Evolutionary conservation across 2,797 vertebrate genomes (phyloP).

Genomic region (Melanotaenia parkinsoni): DNA sequence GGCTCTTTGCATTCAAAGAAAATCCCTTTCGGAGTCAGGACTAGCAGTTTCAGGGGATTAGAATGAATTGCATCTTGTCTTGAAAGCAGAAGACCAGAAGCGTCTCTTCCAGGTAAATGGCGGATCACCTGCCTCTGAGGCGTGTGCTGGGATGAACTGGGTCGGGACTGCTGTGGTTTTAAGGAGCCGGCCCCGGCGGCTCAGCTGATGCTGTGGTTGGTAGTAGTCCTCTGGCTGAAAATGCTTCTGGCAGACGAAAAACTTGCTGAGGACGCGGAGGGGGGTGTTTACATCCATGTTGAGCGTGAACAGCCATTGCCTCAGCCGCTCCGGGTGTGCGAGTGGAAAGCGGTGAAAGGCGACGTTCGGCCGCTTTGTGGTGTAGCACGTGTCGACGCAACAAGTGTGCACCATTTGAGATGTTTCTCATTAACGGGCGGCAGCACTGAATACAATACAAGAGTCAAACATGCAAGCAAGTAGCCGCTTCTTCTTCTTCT

Average conservation of each 20-base stretch:
- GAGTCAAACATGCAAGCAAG: too few relatives aligned
- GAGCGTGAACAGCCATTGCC: conserved; percentile 39
- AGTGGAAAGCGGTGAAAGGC: conserved; percentile 51
- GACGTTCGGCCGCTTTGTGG: conserved; percentile 2
- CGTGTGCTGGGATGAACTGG: neutral
- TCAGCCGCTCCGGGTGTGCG: conserved; percentile 11
- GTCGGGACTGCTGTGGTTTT: conserved; percentile 39
- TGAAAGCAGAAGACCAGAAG: conserved; percentile 1
- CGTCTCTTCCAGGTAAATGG: neutral
- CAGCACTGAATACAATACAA: neutral
- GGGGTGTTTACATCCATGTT: conserved; percentile 46
- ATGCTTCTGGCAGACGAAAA: conserved; percentile 53
- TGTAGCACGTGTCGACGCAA: conserved; percentile 26
- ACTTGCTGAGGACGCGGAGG: conserved; percentile 10
- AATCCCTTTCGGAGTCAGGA: neutral
- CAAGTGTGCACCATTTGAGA: conserved; percentile 46
- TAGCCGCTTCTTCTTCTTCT: conserved; percentile 3
- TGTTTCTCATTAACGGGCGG: neutral
- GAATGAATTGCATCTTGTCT: neutral
- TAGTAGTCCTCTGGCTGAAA: conserved; percentile 42
- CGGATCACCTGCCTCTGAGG: neutral
- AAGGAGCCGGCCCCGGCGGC: conserved; percentile 27
- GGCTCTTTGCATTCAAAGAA: neutral
- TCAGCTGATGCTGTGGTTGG: neutral
- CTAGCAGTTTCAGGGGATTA: neutral